Evolutionary conservation across 2,797 vertebrate genomes (phyloP).

Genomic region (Peromyscus melanophrys): DNA sequence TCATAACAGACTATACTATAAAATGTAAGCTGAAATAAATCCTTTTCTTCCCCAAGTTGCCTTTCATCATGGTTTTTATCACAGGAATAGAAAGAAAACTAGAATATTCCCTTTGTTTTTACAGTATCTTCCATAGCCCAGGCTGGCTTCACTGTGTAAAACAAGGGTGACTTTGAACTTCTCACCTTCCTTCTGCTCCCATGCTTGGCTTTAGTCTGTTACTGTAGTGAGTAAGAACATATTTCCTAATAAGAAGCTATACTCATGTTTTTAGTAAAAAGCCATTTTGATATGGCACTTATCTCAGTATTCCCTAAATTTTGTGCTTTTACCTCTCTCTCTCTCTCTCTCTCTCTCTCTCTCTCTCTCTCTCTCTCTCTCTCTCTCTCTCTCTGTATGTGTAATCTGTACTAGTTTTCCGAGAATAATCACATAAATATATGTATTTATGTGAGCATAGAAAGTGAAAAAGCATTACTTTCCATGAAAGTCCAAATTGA

Average conservation of each 20-base stretch:
- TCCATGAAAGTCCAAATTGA: neutral
- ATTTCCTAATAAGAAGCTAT: conserved; percentile 1
- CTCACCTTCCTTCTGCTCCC: neutral
- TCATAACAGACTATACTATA: no score
- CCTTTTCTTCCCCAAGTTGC: no score
- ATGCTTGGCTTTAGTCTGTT: neutral
- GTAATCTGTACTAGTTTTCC: neutral
- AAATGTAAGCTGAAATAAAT: no score
- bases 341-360: no score
- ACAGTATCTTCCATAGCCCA: neutral
- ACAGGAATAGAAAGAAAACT: neutral
- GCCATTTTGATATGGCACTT: neutral
- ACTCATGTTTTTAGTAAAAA: conserved; percentile 1
- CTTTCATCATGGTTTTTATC: neutral
- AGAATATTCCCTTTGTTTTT: no score
- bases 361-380: no score
- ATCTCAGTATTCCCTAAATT: neutral
- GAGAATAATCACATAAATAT: neutral
- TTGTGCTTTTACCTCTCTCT: neutral
- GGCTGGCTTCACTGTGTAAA: neutral
- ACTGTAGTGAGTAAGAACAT: neutral
- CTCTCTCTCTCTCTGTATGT: neutral
- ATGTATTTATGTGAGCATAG: neutral
- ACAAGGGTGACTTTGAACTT: neutral
- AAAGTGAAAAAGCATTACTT: neutral